Evolutionary conservation across 2,113 vertebrate genomes (phyloP).

Genomic region (Megaceryle torquata): DNA sequence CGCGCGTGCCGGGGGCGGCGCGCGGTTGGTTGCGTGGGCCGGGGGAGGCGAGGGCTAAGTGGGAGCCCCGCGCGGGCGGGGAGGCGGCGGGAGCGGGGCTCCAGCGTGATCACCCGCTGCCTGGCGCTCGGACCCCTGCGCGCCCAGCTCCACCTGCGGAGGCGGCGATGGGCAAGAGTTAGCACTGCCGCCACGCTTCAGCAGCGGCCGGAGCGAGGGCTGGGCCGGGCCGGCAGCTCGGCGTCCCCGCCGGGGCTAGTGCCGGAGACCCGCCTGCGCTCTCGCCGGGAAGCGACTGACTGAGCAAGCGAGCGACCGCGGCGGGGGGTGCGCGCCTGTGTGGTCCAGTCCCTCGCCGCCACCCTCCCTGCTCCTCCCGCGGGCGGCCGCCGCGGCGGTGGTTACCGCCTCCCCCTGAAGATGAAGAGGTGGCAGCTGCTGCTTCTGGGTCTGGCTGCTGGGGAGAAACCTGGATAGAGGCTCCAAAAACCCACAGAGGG

Average conservation of each 20-base stretch:
- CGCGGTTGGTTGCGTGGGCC: background rate
- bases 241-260: background rate
- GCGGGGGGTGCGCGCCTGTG: background rate
- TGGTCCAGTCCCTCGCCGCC: background rate
- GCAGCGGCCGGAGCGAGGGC: background rate
- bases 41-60: background rate
- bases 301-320: background rate
- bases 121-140: background rate
- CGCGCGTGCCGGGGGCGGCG: background rate
- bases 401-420: background rate
- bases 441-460: background rate
- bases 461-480: constrained; percentile 27
- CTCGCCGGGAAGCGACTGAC: background rate
- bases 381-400: background rate
- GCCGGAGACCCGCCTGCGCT: background rate
- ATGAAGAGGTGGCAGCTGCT: constrained; percentile 31
- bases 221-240: too few relatives aligned
- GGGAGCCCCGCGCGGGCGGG: background rate
- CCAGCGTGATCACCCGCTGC: background rate
- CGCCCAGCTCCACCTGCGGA: background rate
- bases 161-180: background rate
- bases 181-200: background rate
- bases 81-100: background rate
- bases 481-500: background rate
- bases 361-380: background rate